Evolutionary conservation across 2,888 invertebrate species (phyloP).

Genomic region (Meteorus colon): DNA sequence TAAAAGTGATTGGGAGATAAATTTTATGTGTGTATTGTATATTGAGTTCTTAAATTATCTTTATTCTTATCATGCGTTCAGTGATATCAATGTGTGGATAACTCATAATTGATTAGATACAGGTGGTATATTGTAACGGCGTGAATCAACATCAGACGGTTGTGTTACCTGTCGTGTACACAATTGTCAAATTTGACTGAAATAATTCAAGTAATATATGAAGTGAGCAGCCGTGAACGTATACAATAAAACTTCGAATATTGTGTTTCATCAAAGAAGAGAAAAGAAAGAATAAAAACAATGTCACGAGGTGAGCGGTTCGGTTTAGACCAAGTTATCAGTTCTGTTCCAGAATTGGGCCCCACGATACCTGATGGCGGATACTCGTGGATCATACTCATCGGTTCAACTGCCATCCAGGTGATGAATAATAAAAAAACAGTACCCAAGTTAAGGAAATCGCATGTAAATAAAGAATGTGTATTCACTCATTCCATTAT

Average conservation of each 20-base stretch:
- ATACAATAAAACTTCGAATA: background rate
- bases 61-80: slow-evolving; percentile 16
- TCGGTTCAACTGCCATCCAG: slow-evolving; percentile 75
- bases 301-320: slow-evolving; percentile 62
- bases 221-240: background rate
- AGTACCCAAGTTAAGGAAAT: background rate
- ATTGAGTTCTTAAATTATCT: slow-evolving; percentile 8
- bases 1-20: background rate
- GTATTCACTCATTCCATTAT: background rate
- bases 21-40: background rate
- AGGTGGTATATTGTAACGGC: background rate
- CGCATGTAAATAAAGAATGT: background rate
- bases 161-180: background rate
- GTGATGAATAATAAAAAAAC: slow-evolving; percentile 30
- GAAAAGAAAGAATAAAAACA: slow-evolving; percentile 24
- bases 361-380: slow-evolving; percentile 81
- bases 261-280: background rate
- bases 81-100: slow-evolving; percentile 25
- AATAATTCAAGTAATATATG: background rate
- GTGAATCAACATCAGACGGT: background rate
- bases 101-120: slow-evolving; percentile 23
- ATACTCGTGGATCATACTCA: slow-evolving; percentile 80
- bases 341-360: slow-evolving; percentile 80
- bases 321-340: slow-evolving; percentile 77
- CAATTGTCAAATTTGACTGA: background rate